These are phyloP conservation scores for Hyles vespertilio DNA, from an alignment of 1,140 invertebrate species.

Conservation along the genomic window DNA sequence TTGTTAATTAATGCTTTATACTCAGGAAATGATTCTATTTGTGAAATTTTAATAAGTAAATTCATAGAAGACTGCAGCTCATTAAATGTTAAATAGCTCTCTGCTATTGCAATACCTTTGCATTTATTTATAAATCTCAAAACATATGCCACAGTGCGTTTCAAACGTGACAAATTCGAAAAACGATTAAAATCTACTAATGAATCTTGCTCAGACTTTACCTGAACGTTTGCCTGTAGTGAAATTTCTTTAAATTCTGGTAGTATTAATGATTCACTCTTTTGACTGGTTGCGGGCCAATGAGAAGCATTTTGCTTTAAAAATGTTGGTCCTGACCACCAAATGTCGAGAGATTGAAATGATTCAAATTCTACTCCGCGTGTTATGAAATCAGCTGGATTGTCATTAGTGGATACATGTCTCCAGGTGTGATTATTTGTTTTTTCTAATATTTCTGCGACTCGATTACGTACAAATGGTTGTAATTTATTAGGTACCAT, in stretches of 20 bases:
- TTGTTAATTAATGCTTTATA: background rate
- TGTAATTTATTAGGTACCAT: conserved; percentile 22
- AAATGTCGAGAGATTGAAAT: background rate
- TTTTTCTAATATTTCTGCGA: conserved; percentile 40
- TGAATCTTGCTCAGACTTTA: background rate
- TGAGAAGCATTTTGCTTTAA: background rate
- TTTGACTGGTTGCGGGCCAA: conserved; percentile 1
- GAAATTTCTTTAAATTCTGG: too few relatives aligned
- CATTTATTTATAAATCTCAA: conserved; percentile 1
- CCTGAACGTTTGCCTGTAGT: too few relatives aligned
- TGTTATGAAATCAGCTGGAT: conserved; percentile 3
- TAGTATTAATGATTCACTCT: background rate
- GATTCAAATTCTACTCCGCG: background rate
- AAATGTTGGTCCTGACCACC: conserved; percentile 5
- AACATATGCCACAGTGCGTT: conserved; percentile 1
- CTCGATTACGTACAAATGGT: conserved; percentile 45
- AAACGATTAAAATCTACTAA: conserved; percentile 6
- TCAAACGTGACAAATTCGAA: background rate
- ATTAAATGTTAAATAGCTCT: background rate
- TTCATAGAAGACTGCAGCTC: background rate
- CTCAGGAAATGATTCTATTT: background rate
- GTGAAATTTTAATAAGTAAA: background rate
- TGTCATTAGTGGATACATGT: conserved; percentile 24
- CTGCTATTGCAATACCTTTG: background rate
- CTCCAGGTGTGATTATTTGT: conserved; percentile 22